Evolutionary conservation across 1,140 invertebrate species (phyloP), one percentile per base, ranked within the genome.

Genomic region (Monomorium pharaonis): DNA sequence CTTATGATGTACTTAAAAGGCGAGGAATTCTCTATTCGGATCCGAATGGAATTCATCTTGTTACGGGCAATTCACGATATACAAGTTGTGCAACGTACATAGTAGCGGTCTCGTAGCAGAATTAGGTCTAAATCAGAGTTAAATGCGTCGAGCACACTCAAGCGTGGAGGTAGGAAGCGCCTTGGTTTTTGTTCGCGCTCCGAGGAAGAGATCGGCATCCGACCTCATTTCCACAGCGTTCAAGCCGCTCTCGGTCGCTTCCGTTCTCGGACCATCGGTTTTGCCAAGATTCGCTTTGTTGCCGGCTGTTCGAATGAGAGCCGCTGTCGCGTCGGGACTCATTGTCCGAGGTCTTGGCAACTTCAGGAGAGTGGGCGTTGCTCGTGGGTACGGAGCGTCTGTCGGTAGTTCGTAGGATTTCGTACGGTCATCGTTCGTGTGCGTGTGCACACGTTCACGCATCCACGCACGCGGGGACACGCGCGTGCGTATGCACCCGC

Each of bases 261-360:
- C 78, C 74, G 81, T 58, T 77, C 44, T 49, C 72, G 72, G 81
- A 84, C 63, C 74, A 65, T 84, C 81, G 81, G 47, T 62, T 81
- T 63, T 72, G 67, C 86, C 77, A 84, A 88, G 86, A 87, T 54
- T 77, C 67, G 63, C 81, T 54, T 70, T 78, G 76, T 88, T 63
- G 30, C 65, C 51, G 47, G 51, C n/a, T n/a, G n/a, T 14, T 24
- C 74, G 80, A 69, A 85, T 84, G 89, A 90, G 89, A 90, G 69
- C 86, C 77, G 56, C 70, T 87, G 74, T 51, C 77, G 18, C 16
- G 70, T 67, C 58, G 86, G 58, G 88, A 63, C 84, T 90, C 89
- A 90, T 90, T 90, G 89, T 90, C 86, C 88, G 86, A 88, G 86
- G 84, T 90, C 89, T 90, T 90, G 89, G 89, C 89, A 90, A 90